These are phyloP conservation scores for Empidonax traillii DNA, from an alignment of 2,113 vertebrate species.

Conservation along the genomic window DNA sequence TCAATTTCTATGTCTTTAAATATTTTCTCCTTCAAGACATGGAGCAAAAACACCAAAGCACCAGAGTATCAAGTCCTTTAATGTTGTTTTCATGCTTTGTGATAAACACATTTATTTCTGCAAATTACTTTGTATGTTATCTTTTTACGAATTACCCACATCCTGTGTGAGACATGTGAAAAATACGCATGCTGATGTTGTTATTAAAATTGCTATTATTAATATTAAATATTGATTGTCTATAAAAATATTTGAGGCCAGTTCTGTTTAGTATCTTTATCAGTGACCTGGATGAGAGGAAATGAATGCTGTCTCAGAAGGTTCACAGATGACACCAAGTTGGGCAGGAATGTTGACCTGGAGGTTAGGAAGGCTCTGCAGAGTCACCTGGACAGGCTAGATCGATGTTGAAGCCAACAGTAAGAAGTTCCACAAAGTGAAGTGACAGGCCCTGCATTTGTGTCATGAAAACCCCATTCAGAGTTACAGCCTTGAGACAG, in stretches of 20 bases:
- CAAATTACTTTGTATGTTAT: background rate
- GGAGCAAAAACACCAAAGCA: background rate
- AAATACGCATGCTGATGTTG: background rate
- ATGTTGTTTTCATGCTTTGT: background rate
- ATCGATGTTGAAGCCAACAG: background rate
- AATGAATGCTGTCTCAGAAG: background rate
- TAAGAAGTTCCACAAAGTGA: too few relatives aligned
- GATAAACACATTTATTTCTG: background rate
- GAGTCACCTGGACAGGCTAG: background rate
- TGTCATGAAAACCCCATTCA: too few relatives aligned
- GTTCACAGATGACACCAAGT: rapidly evolving
- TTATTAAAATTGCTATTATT: background rate
- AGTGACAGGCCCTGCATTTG: too few relatives aligned
- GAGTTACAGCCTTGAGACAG: background rate
- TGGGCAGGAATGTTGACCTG: background rate
- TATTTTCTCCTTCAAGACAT: background rate
- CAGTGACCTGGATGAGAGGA: background rate
- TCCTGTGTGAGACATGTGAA: background rate
- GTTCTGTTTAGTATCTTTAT: background rate
- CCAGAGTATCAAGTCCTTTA: background rate
- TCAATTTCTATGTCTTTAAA: background rate
- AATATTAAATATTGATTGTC: background rate
- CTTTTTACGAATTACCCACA: background rate
- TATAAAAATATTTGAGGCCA: background rate
- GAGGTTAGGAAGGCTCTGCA: background rate